These are phyloP conservation scores for Streblospio benedicti DNA, from an alignment of 1,140 invertebrate species.

Conservation along the genomic window DNA sequence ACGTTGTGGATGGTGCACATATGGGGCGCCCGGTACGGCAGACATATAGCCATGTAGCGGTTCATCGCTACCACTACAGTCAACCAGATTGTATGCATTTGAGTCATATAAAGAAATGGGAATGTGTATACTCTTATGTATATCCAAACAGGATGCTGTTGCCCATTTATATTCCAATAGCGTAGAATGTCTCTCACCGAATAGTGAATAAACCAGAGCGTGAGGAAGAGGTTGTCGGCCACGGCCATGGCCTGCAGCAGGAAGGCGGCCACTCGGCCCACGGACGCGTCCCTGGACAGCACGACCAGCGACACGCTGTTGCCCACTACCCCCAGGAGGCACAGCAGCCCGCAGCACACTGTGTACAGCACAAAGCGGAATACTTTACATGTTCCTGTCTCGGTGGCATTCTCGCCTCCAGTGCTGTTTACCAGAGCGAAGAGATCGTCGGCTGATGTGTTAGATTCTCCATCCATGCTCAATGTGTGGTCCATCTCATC, in stretches of 20 bases:
- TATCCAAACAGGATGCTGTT: not conserved
- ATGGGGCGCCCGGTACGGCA: slow-evolving; percentile 12
- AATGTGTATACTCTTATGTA: slow-evolving; percentile 8
- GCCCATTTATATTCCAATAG: not conserved
- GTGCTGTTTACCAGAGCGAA: no score
- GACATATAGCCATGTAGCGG: slow-evolving; percentile 14
- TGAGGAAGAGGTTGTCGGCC: slow-evolving; percentile 14
- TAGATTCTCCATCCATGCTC: no score
- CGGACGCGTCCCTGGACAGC: slow-evolving; percentile 3
- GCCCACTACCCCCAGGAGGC: slow-evolving; percentile 11
- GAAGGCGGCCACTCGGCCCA: slow-evolving; percentile 5
- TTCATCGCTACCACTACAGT: slow-evolving; percentile 13
- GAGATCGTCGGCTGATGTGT: no score
- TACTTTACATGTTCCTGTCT: not conserved
- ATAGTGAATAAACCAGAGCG: slow-evolving; percentile 11
- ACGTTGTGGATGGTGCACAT: slow-evolving; percentile 8
- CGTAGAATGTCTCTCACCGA: not conserved
- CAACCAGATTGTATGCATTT: slow-evolving; percentile 14
- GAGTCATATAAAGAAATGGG: slow-evolving; percentile 12
- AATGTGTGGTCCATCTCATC: no score
- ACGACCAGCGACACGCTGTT: slow-evolving; percentile 4
- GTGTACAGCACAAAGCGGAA: slow-evolving; percentile 10
- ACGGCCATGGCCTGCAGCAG: slow-evolving; percentile 10
- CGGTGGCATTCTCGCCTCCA: no score
- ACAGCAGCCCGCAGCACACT: not conserved